These are phyloP conservation scores for Stenoptilia bipunctidactyla DNA, from an alignment of 2,888 invertebrate genomes.

Conservation along the genomic window DNA sequence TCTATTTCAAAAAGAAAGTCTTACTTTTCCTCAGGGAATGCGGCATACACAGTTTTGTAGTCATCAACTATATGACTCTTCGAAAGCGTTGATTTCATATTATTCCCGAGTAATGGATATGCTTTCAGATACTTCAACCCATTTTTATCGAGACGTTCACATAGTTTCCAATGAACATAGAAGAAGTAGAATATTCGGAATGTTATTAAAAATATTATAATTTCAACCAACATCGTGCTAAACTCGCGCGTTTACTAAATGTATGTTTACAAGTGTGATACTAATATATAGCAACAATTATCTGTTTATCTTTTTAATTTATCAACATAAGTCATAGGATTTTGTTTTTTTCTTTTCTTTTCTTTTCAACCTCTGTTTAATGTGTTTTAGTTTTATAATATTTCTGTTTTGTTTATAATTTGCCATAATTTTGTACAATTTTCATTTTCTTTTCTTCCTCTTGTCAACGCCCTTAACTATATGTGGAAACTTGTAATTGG, in stretches of 20 bases:
- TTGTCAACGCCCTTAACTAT: no score
- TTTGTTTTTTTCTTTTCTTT: no score
- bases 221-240: slow-evolving; percentile 34
- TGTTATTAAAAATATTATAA: slow-evolving; percentile 33
- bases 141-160: slow-evolving; percentile 27
- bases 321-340: no score
- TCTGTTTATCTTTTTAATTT: no score
- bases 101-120: slow-evolving; percentile 45
- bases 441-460: no score
- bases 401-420: no score
- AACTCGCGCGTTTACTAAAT: slow-evolving; percentile 12
- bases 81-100: slow-evolving; percentile 21
- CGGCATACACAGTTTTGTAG: slow-evolving; percentile 30
- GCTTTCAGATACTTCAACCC: slow-evolving; percentile 38
- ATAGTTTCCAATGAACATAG: slow-evolving; percentile 27
- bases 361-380: no score
- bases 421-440: no score
- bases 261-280: slow-evolving; percentile 14
- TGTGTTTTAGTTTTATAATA: no score
- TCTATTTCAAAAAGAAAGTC: slow-evolving; percentile 9
- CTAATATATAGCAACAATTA: slow-evolving; percentile 15
- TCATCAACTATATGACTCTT: slow-evolving; percentile 35
- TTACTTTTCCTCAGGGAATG: slow-evolving; percentile 43
- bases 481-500: no score
- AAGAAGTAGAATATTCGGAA: slow-evolving; percentile 26